phyloP scores from a whole-genome alignment of 2,113 vertebrate genomes.

The Cathartes aura region DNA sequence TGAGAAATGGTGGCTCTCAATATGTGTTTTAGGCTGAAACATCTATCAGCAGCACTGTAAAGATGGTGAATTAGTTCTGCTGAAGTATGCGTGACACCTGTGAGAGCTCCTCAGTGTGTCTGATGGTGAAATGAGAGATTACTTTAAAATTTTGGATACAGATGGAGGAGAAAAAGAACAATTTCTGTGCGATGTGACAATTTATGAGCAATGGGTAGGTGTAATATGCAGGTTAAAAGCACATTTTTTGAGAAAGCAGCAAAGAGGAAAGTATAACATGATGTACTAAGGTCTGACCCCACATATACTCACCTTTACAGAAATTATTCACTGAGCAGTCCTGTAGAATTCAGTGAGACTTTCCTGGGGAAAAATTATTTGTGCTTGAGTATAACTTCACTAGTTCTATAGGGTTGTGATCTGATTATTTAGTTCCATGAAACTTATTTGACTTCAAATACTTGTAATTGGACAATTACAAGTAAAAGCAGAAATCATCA shows the following conservation, averaged over 20 bases:
- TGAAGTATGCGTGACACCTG: background rate
- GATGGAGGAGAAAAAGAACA: background rate
- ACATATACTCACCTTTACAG: background rate
- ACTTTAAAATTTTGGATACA: background rate
- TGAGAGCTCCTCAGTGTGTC: background rate
- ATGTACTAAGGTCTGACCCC: background rate
- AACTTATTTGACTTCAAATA: background rate
- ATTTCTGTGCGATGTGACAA: background rate
- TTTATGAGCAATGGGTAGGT: background rate
- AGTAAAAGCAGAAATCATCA: background rate
- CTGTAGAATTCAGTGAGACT: background rate
- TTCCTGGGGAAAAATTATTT: background rate
- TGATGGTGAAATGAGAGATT: background rate
- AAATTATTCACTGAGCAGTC: background rate
- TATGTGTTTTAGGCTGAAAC: background rate
- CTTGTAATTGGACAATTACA: background rate
- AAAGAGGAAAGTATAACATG: background rate
- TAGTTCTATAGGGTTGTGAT: background rate
- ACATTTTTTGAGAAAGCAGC: background rate
- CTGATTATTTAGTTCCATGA: background rate
- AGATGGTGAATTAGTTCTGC: background rate
- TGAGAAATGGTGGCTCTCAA: background rate
- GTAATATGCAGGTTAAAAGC: background rate
- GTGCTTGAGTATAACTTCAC: background rate
- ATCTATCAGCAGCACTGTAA: background rate